A percentile compares a stretch with the other conserved stretches of the same genome.
These are phyloP conservation scores for Caenorhabditis brenneri DNA, from an alignment of 1,140 invertebrate species.

Conservation along the genomic window DNA sequence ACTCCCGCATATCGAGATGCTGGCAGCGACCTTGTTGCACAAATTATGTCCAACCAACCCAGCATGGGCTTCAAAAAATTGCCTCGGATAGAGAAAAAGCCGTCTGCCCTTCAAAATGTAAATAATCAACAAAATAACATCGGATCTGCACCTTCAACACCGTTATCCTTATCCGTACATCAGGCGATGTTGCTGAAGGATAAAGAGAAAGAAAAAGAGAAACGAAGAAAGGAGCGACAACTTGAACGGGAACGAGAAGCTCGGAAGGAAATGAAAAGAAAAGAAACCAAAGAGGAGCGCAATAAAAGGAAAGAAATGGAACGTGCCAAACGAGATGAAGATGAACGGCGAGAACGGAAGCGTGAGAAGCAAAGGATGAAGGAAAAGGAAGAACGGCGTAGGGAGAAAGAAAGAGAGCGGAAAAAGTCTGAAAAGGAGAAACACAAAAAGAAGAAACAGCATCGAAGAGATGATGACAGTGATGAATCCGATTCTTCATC, in stretches of 20 bases:
- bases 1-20: not conserved
- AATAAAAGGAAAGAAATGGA: conserved; percentile 3
- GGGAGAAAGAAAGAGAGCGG: conserved; percentile 18
- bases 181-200: not conserved
- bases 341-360: conserved; percentile 4
- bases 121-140: not conserved
- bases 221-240: not conserved
- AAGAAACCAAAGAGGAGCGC: not conserved
- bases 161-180: not conserved
- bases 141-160: not conserved
- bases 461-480: not conserved
- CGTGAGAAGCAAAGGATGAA: not conserved
- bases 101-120: conserved; percentile 29
- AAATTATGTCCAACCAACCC: conserved; percentile 20
- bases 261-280: conserved; percentile 7
- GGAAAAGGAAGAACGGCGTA: not conserved
- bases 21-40: not conserved
- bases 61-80: not conserved
- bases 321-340: not conserved
- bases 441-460: conserved; percentile 16
- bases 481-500: not conserved
- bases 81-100: conserved; percentile 1
- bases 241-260: conserved; percentile 4
- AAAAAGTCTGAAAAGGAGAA: conserved; percentile 2
- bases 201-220: conserved; percentile 5